Evolutionary conservation across 2,113 vertebrate species (phyloP), one percentile per base, ranked within the genome.

Genomic region (Columbina picui): DNA sequence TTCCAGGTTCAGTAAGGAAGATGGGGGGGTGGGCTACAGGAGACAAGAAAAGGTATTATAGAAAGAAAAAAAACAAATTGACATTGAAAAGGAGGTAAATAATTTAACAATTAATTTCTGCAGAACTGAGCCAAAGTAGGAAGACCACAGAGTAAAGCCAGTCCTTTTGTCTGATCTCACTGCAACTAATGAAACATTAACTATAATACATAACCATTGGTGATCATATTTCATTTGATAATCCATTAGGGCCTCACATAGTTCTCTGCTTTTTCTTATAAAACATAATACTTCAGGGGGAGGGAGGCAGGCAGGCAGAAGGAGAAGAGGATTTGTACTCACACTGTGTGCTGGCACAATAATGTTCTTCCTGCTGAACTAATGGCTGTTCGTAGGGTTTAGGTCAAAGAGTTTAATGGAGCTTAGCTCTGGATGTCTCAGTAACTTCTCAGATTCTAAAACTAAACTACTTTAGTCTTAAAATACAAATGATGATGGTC

Each of bases 341-440:
- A 95, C 88, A 95, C 84, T 95, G 82, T 93, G 90, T 96, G 92
- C 84, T 94, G 84, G 79, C 88, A 90, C 89, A 93, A 63, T 97
- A 95, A 96, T 96, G 92, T 90, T 95, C 93, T 90, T 93, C 91
- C 94, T 93, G 92, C 93, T 97, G 94, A 96, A 95, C 87, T 96
- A 94, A 94, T 96, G 83, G 59, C 87, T 96, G 55, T 71, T 96
- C 85, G 76, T 69, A 96, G 85, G 93, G 94, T 96, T 96, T 93
- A 89, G 90, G 96, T 97, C 93, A 96, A 97, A 95, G 84, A 71
- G 92, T 93, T 95, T 97, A 97, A 96, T 96, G 95, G 91, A 96
- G 76, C 95, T 97, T 96, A 97, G 74, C 95, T 95, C 85, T 95
- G 47, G 86, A 96, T 95, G 73, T 96, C 90, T 96, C 88, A 87